Conservation (phyloP, 2,888 invertebrate species). For the Pemphredon lugubris region DNA sequence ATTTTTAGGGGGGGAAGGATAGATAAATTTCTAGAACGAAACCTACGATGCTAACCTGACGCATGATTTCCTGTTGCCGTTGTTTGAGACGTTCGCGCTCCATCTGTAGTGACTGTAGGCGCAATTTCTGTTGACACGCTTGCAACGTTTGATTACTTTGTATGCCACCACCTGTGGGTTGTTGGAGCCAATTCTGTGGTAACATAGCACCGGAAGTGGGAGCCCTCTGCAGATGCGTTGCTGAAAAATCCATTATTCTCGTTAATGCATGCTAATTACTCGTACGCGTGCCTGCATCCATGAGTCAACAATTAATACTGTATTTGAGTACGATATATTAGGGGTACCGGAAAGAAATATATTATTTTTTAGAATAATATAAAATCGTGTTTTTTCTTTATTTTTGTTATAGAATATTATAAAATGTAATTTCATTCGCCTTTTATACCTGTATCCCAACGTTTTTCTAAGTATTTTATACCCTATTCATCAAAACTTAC, state of each 20-base stretch:
- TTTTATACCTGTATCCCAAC: no score
- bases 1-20: not conserved
- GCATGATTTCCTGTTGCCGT: constrained; percentile 93
- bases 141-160: constrained; percentile 83
- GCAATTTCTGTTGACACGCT: constrained; percentile 88
- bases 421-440: no score
- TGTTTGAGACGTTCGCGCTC: constrained; percentile 94
- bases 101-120: constrained; percentile 91
- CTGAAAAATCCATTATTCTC: constrained; percentile 78
- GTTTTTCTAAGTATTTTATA: no score
- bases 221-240: constrained; percentile 83
- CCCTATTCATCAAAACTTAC: no score
- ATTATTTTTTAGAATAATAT: no score
- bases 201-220: constrained; percentile 84
- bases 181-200: constrained; percentile 82
- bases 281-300: no score
- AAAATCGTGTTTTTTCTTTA: no score
- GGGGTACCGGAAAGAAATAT: no score
- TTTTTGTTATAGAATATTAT: no score
- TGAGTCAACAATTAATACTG: no score
- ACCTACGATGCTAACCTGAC: constrained; percentile 85
- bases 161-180: constrained; percentile 81
- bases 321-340: no score
- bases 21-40: not conserved
- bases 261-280: no score